A percentile compares a stretch with the other conserved stretches of the same genome.
phyloP scores from a whole-genome alignment of 2,113 vertebrate species.

The Zapus hudsonius region DNA sequence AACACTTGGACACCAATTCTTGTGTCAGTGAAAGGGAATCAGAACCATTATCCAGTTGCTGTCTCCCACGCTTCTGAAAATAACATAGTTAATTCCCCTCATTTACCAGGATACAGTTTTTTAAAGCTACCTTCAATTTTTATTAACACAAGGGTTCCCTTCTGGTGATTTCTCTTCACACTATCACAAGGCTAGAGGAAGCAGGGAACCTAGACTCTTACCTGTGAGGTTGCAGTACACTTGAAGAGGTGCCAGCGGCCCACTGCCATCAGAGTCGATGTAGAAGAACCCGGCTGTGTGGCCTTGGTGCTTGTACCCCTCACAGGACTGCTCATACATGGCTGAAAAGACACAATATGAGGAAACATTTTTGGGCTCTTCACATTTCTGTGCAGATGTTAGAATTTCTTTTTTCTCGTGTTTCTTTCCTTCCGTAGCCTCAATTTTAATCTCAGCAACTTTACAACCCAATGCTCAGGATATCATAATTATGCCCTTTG shows the following conservation, averaged over 20 bases:
- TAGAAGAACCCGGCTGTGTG: constrained; percentile 93
- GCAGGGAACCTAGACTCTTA: constrained; percentile 76
- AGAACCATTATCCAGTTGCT: not conserved
- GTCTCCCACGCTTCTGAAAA: not conserved
- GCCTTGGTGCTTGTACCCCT: constrained; percentile 94
- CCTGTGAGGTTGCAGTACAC: constrained; percentile 98
- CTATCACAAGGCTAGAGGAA: not conserved
- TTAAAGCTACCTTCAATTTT: not conserved
- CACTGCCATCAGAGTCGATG: constrained; percentile 96
- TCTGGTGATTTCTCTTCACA: not conserved
- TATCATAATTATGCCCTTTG: too few relatives aligned
- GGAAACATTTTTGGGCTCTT: not conserved
- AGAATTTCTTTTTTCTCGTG: too few relatives aligned
- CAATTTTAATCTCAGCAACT: too few relatives aligned
- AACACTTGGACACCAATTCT: not conserved
- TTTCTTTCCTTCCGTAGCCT: too few relatives aligned
- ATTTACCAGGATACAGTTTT: not conserved
- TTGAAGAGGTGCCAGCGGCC: constrained; percentile 90
- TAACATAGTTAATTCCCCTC: not conserved
- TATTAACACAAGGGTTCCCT: not conserved
- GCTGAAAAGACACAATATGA: constrained; percentile 85
- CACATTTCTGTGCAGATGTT: rapidly evolving
- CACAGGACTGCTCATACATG: constrained; percentile 94
- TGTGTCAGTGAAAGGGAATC: not conserved
- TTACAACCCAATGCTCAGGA: too few relatives aligned